Evolutionary conservation across 2,797 vertebrate species (phyloP), one percentile per base, ranked within the genome.

Genomic region (Octomys mimax): DNA sequence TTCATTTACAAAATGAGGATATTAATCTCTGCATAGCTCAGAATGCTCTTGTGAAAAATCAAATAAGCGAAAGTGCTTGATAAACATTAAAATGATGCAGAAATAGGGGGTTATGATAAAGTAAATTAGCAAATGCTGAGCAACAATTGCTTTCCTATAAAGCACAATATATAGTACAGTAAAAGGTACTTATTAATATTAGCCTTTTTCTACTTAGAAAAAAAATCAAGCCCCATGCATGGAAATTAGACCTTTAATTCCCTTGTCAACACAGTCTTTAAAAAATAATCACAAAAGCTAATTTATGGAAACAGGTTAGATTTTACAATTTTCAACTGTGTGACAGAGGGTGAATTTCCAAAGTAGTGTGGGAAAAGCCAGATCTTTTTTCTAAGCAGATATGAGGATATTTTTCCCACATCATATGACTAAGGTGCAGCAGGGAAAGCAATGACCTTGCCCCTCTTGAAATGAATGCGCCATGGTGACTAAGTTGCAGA

Each of bases 1-100:
- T 83, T 94, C 87, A 94, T 86, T 95, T 97, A 95, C 93, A 96
- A 96, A 97, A 95, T 90, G 78, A 96, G 49, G 14, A 84, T 93
- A 91, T 96, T 95, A 91, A 95, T 95, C 71, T 87, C 91, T 79
- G 39, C 1, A 0, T 54, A 75, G 80, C 46, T 95, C 62, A 59
- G 42, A 97, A 96, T 49, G 68, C 73, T 88, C 59, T 94, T 92
- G 16, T 68, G 64, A 95, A 95, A 70, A 90, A 93, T 95, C 79
- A 95, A 93, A 66, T 77, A 94, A 90, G 39, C 26, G 33, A 89
- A 95, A 87, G n/a, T 84, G 80, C 66, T 95, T 91, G 18, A 84
- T 93, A 93, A 98, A 95, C 7, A 52, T 46, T 59, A 39, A 93
- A 95, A 95, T 95, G 24, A 96, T 57, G 91, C 89, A 96, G 91